Base-by-base conservation (phyloP, 2,113 vertebrate genomes). In the Lonchura striata region DNA sequence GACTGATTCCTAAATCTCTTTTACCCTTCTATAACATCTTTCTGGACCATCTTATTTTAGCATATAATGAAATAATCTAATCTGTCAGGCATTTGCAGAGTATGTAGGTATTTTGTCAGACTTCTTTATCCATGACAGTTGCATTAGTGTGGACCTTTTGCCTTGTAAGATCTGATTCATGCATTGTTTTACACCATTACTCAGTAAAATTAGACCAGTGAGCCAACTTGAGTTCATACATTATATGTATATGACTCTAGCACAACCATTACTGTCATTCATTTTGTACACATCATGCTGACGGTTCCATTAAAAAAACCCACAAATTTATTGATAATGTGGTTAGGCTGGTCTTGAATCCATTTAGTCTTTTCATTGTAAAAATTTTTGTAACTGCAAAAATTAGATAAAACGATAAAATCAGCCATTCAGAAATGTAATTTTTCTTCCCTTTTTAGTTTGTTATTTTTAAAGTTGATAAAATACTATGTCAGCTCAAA, bases 211-310 rank as follows among this genome's bases (percentile, higher is more conserved):
- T 63, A 61, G 28, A 92, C n/a, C 59, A 78, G 27, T 31, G 44
- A 56, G 53, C 37, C 70, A 90, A 83, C 28, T 61, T 74, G 30
- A 64, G 30, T 68, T 92, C 77, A 60, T 79, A 49, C 30, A 88
- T 91, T 79, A 61, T 86, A 94, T 68, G 81, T 68, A 66, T 14
- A 21, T 72, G 84, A 97, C 87, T 92, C 72, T 74, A 92, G 31
- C 47, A 69, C 53, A 61, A 83, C 84, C 57, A 92, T 61, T 68
- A 61, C 35, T 94, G 75, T 90, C 92, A 50, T 49, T 92, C 41
- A 19, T 27, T 95, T 86, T 75, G 39, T 86, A 81, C 28, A 93
- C 60, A 78, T 96, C 94, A 81, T 70, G 79, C n/a, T 95, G 94
- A 74, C 0, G 1, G 83, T 90, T 97, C 77, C 60, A 72, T 66